Conservation (phyloP, 2,113 vertebrate genomes). For the Amphiprion percula region DNA sequence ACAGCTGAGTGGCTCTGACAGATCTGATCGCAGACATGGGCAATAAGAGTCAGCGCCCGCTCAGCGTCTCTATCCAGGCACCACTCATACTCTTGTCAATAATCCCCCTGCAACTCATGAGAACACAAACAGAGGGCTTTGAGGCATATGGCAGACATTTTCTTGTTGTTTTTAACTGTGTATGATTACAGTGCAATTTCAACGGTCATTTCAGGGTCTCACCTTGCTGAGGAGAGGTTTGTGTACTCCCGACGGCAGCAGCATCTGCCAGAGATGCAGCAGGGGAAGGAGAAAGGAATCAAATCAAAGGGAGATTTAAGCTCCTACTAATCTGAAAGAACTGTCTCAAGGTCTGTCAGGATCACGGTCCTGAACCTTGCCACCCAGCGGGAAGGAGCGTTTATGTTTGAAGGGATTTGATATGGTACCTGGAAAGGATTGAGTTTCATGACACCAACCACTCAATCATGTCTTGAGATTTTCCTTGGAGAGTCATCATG, state of each 20-base stretch:
- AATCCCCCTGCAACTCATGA: conserved; percentile 63
- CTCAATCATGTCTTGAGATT: conserved; percentile 59
- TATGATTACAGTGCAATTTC: conserved; percentile 84
- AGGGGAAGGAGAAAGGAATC: conserved; percentile 60
- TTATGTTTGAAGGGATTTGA: conserved; percentile 67
- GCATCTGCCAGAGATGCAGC: conserved; percentile 65
- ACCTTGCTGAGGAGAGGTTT: conserved; percentile 66
- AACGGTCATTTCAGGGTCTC: conserved; percentile 78
- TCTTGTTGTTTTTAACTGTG: conserved; percentile 74
- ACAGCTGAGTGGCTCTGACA: conserved; percentile 82
- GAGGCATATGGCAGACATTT: conserved; percentile 84
- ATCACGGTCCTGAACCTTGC: conserved; percentile 68
- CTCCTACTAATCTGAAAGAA: conserved; percentile 69
- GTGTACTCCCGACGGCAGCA: conserved; percentile 62
- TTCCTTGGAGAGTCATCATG: conserved; percentile 22
- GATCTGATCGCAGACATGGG: conserved; percentile 71
- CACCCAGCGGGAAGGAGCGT: conserved; percentile 61
- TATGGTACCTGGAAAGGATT: conserved; percentile 59
- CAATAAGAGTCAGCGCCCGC: conserved; percentile 66
- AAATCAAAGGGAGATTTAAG: conserved; percentile 72
- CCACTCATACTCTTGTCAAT: conserved; percentile 69
- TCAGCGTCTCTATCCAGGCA: conserved; percentile 53
- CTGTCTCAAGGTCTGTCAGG: conserved; percentile 63
- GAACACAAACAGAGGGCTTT: conserved; percentile 77
- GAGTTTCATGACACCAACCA: conserved; percentile 49